phyloP scores from a whole-genome alignment of 2,113 vertebrate genomes.

The Bos javanicus region DNA sequence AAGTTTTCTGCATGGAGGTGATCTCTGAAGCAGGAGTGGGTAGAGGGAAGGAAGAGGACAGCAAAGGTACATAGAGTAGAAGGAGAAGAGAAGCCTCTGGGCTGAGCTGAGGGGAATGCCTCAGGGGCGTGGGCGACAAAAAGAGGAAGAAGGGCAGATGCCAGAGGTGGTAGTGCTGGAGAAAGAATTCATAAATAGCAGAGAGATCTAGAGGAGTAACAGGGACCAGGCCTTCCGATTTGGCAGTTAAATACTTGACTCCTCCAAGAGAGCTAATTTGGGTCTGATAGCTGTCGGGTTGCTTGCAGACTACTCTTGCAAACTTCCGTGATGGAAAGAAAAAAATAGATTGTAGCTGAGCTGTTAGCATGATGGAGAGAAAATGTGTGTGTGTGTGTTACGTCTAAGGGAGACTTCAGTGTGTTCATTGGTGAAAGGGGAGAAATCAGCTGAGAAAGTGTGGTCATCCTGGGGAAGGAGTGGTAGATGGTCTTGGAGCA shows the following conservation, averaged over 20 bases:
- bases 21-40: neutral
- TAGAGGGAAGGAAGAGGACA: neutral
- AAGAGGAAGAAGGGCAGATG: neutral
- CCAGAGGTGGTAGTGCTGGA: neutral
- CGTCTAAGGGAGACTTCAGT: neutral
- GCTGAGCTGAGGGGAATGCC: neutral
- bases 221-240: neutral
- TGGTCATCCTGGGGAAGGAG: no score
- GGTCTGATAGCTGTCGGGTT: neutral
- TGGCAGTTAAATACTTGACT: neutral
- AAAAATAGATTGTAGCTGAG: neutral
- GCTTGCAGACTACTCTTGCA: neutral
- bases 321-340: neutral
- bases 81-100: neutral
- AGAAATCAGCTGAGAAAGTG: neutral
- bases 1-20: neutral
- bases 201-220: neutral
- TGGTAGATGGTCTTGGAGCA: neutral
- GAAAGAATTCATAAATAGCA: neutral
- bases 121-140: neutral
- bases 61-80: neutral
- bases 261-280: neutral
- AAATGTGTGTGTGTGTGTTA: neutral
- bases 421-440: neutral
- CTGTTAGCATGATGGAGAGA: neutral